Percentiles rank a stretch among this genome's conserved stretches.
Conservation (phyloP, 2,797 vertebrate genomes). For the Loris lydekkerianus region DNA sequence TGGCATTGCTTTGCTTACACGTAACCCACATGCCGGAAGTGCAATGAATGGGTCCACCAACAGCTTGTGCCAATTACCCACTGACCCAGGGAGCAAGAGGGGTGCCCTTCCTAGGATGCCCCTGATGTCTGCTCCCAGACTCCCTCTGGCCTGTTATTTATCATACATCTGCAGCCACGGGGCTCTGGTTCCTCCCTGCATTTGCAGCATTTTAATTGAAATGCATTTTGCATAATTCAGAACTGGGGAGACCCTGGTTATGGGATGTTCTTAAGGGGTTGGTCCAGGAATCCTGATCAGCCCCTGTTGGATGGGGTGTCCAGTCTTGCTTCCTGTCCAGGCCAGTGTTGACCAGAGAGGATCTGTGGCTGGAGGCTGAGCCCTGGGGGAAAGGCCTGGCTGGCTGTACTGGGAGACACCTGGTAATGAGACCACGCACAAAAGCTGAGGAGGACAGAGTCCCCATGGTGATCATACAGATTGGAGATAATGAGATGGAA, state of each 20-base stretch:
- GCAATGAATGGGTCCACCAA: background rate
- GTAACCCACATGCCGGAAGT: too few relatives aligned
- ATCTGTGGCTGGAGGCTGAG: conserved; percentile 17
- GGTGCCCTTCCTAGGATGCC: background rate
- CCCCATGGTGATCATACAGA: conserved; percentile 38
- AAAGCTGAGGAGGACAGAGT: conserved; percentile 55
- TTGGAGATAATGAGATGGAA: conserved; percentile 65
- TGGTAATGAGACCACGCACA: conserved; percentile 56
- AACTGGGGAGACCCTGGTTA: conserved; percentile 4
- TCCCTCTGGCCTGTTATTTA: conserved; percentile 13
- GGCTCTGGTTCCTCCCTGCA: background rate
- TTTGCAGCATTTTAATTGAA: conserved; percentile 54
- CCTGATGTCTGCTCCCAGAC: background rate
- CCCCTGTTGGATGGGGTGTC: background rate
- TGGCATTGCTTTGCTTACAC: background rate
- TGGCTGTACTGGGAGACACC: conserved; percentile 18
- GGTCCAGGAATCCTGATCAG: background rate
- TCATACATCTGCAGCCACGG: conserved; percentile 32
- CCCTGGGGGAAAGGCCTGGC: background rate
- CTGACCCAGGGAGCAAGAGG: background rate
- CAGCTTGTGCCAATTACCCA: background rate
- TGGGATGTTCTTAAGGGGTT: conserved; percentile 6
- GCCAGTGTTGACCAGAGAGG: background rate
- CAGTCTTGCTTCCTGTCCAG: background rate
- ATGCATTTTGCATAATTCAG: conserved; percentile 47